A percentile compares a stretch with the other conserved stretches of the same genome.
Conservation (phyloP, 2,888 invertebrate species). For the Lasioglossum marginatum region DNA sequence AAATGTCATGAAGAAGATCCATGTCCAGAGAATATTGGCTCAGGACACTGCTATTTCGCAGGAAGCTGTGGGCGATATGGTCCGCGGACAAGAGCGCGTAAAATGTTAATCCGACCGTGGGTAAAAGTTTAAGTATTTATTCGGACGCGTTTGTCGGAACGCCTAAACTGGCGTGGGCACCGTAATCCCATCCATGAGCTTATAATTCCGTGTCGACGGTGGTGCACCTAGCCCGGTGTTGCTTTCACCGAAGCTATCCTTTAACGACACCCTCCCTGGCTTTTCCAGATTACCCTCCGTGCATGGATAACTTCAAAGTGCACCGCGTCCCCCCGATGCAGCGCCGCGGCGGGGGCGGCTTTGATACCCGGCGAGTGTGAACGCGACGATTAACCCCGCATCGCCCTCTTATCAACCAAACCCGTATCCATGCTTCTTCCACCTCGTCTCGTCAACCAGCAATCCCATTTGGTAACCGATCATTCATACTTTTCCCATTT, state of each 20-base stretch:
- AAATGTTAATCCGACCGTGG: constrained; percentile 6
- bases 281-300: constrained; percentile 54
- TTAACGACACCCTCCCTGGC: constrained; percentile 51
- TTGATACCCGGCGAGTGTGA: constrained; percentile 78
- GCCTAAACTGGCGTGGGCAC: constrained; percentile 43
- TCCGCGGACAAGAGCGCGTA: neutral
- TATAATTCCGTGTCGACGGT: constrained; percentile 57
- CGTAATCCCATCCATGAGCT: constrained; percentile 53
- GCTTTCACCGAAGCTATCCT: constrained; percentile 56
- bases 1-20: neutral
- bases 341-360: constrained; percentile 58
- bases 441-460: constrained; percentile 50
- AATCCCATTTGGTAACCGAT: constrained; percentile 55
- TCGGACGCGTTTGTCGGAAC: constrained; percentile 41
- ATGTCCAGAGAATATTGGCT: neutral
- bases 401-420: constrained; percentile 72
- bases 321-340: constrained; percentile 44
- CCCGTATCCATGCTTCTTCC: constrained; percentile 68
- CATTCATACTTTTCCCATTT: constrained; percentile 13
- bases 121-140: neutral
- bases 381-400: constrained; percentile 79
- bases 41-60: neutral
- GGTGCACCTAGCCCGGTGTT: constrained; percentile 40
- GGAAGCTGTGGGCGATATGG: neutral
- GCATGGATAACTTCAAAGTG: constrained; percentile 57